phyloP scores from a whole-genome alignment of 2,888 invertebrate species.

The Melikaiella ostensackeni region DNA sequence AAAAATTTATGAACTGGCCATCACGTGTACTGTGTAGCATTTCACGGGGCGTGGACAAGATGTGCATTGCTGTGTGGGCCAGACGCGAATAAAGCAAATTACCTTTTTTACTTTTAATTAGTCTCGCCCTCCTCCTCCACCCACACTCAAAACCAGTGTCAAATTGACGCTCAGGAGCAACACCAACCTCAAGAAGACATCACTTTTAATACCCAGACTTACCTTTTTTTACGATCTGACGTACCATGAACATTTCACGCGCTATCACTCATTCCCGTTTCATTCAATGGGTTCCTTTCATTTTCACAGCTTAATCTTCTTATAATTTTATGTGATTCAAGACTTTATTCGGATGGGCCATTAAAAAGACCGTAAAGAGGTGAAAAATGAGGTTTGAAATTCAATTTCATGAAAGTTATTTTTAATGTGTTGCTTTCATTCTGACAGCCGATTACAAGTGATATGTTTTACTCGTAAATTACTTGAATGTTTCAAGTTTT shows the following conservation, averaged over 20 bases:
- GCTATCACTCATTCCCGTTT: conserved; percentile 23
- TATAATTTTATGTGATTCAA: background rate
- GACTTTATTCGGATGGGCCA: background rate
- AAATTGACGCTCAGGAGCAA: conserved; percentile 24
- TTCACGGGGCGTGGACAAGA: conserved; percentile 31
- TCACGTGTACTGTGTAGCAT: conserved; percentile 18
- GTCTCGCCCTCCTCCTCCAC: background rate
- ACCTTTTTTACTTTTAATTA: conserved; percentile 34
- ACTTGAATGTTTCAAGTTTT: background rate
- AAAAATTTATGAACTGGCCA: conserved; percentile 37
- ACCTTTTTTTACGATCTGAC: conserved; percentile 19
- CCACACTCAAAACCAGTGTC: conserved; percentile 10
- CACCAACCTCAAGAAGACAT: conserved; percentile 22
- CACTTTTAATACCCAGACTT: conserved; percentile 29
- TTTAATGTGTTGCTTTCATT: background rate
- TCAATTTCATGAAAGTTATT: background rate
- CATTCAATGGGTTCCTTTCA: conserved; percentile 22
- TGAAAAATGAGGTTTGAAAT: background rate
- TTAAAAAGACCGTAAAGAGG: background rate
- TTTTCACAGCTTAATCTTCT: conserved; percentile 37
- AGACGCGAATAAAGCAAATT: conserved; percentile 18
- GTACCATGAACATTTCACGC: conserved; percentile 18
- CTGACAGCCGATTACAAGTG: background rate
- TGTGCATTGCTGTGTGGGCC: conserved; percentile 9
- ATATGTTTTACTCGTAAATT: no score